phyloP scores from a whole-genome alignment of 2,113 vertebrate species.

The Irena cyanogastra region DNA sequence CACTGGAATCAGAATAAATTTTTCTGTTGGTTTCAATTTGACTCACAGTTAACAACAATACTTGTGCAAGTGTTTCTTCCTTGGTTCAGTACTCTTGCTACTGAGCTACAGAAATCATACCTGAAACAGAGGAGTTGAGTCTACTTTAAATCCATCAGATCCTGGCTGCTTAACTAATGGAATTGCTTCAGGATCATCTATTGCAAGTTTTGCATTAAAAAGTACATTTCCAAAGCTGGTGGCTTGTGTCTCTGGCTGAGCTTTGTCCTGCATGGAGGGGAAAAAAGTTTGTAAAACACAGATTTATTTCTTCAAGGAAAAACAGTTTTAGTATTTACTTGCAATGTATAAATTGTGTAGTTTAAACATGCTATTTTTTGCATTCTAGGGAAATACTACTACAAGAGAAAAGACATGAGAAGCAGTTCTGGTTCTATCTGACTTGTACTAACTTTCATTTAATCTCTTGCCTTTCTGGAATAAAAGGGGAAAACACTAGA shows the following conservation, averaged over 20 bases:
- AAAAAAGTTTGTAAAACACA: neutral
- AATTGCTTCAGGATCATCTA: constrained; percentile 85
- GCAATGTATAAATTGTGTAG: neutral
- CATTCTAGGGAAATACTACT: neutral
- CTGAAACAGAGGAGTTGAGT: constrained; percentile 91
- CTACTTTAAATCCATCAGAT: constrained; percentile 91
- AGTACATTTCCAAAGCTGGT: constrained; percentile 80
- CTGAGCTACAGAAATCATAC: constrained; percentile 50
- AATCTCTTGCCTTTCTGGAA: neutral
- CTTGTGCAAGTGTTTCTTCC: neutral
- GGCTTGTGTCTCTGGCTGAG: constrained; percentile 89
- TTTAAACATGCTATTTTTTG: neutral
- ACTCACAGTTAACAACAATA: neutral
- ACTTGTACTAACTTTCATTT: neutral
- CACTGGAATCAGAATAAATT: neutral
- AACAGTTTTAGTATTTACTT: neutral
- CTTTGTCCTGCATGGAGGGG: constrained; percentile 80
- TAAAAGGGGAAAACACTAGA: neutral
- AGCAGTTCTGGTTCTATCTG: neutral
- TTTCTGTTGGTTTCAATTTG: neutral
- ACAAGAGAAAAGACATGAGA: neutral
- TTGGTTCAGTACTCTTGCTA: neutral
- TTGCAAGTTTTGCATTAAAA: constrained; percentile 87
- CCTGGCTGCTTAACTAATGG: constrained; percentile 86
- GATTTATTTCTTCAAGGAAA: neutral